Conservation (phyloP, 2,113 vertebrate species). For the Bubo bubo region DNA sequence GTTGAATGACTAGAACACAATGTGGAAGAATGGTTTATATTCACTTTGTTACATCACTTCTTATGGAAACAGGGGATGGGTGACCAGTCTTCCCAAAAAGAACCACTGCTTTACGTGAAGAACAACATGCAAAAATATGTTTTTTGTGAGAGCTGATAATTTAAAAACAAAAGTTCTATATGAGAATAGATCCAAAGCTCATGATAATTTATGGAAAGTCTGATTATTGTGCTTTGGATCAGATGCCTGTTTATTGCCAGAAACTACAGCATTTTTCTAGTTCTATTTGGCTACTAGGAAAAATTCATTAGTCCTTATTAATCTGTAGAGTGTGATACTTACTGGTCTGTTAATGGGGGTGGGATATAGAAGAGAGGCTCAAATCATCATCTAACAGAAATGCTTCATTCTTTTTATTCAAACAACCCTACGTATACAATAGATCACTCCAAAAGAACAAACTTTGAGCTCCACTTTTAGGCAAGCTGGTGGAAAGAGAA, state of each 20-base stretch:
- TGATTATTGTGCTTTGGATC: neutral
- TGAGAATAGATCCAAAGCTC: neutral
- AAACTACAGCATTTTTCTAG: neutral
- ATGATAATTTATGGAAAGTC: neutral
- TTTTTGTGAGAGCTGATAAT: neutral
- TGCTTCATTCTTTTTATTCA: neutral
- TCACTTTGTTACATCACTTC: neutral
- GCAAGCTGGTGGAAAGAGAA: neutral
- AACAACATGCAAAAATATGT: neutral
- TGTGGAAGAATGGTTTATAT: neutral
- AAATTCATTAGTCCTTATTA: neutral
- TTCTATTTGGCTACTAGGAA: neutral
- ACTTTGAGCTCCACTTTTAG: neutral
- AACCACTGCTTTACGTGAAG: neutral
- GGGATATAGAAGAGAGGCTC: neutral
- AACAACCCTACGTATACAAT: neutral
- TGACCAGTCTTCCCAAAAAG: neutral
- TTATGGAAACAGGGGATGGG: neutral
- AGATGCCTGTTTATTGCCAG: neutral
- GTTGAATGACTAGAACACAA: neutral
- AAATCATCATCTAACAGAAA: neutral
- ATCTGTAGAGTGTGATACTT: neutral
- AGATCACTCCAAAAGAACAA: neutral
- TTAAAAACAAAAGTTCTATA: neutral
- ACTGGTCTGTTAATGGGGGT: neutral